A percentile compares a stretch with the other conserved stretches of the same genome.
Evolutionary conservation across 2,113 vertebrate genomes (phyloP).

Genomic region (Pangasianodon gigas): DNA sequence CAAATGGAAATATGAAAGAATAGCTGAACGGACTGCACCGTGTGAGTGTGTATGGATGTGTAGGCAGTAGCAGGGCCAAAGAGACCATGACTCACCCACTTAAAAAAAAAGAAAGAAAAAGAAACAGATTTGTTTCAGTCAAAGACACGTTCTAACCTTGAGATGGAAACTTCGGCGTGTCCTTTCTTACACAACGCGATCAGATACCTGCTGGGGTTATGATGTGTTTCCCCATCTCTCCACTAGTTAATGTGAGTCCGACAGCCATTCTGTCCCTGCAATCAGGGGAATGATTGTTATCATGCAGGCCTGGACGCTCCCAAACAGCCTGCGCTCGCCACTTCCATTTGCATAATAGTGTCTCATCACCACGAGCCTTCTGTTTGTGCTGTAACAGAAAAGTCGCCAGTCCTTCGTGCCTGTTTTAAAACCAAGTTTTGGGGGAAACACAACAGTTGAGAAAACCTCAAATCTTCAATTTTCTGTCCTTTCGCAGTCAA

Average conservation of each 20-base stretch:
- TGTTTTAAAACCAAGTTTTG: background rate
- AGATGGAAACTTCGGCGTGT: slow-evolving; percentile 22
- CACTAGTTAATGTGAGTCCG: slow-evolving; percentile 33
- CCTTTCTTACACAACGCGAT: slow-evolving; percentile 36
- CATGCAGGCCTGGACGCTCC: slow-evolving; percentile 31
- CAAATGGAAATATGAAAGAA: slow-evolving; percentile 5
- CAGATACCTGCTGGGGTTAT: slow-evolving; percentile 50
- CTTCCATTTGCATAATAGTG: slow-evolving; percentile 54
- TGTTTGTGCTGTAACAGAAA: slow-evolving; percentile 34
- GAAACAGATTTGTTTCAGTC: background rate
- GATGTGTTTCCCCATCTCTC: slow-evolving; percentile 35
- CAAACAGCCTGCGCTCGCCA: slow-evolving; percentile 4
- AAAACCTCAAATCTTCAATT: slow-evolving; percentile 18
- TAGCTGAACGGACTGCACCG: background rate
- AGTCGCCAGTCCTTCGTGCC: background rate
- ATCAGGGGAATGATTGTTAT: slow-evolving; percentile 54
- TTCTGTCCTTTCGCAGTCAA: slow-evolving; percentile 16
- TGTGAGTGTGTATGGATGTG: slow-evolving; percentile 26
- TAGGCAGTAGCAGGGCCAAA: slow-evolving; percentile 30
- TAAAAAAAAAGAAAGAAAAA: slow-evolving; percentile 32
- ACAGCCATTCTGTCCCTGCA: slow-evolving; percentile 41
- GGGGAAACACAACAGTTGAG: background rate
- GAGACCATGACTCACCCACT: slow-evolving; percentile 35
- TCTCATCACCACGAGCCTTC: slow-evolving; percentile 47
- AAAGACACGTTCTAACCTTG: slow-evolving; percentile 40